A percentile compares a stretch with the other conserved stretches of the same genome.
phyloP scores from a whole-genome alignment of 2,797 vertebrate species.

The Harpagifer antarcticus region DNA sequence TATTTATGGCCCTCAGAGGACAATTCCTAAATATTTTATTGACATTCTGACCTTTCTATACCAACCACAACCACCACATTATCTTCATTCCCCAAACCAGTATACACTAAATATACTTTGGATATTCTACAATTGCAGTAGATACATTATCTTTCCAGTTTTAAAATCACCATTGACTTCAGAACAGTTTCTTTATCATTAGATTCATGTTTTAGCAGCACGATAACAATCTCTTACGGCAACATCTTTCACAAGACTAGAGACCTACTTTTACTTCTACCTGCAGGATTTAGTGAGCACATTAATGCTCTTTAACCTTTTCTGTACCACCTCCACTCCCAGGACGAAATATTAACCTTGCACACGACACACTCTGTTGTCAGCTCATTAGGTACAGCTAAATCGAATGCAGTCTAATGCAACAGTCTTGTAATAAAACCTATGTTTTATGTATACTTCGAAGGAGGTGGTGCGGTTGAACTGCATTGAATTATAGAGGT shows the following conservation, averaged over 20 bases:
- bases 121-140: neutral
- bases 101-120: neutral
- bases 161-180: neutral
- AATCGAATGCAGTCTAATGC: too few relatives aligned
- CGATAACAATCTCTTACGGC: neutral
- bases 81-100: neutral
- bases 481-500: neutral
- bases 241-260: neutral
- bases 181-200: neutral
- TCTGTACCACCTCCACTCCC: neutral
- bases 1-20: neutral
- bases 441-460: neutral
- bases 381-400: too few relatives aligned
- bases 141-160: neutral
- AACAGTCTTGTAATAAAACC: neutral
- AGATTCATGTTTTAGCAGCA: neutral
- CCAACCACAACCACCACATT: neutral
- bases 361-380: too few relatives aligned
- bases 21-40: neutral
- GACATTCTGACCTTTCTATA: neutral
- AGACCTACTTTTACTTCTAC: neutral
- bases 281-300: neutral
- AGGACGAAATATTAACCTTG: too few relatives aligned
- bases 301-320: neutral
- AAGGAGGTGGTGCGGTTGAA: neutral